Evolutionary conservation across 2,888 invertebrate species (phyloP).

Genomic region (Stenolophus ochropezus): DNA sequence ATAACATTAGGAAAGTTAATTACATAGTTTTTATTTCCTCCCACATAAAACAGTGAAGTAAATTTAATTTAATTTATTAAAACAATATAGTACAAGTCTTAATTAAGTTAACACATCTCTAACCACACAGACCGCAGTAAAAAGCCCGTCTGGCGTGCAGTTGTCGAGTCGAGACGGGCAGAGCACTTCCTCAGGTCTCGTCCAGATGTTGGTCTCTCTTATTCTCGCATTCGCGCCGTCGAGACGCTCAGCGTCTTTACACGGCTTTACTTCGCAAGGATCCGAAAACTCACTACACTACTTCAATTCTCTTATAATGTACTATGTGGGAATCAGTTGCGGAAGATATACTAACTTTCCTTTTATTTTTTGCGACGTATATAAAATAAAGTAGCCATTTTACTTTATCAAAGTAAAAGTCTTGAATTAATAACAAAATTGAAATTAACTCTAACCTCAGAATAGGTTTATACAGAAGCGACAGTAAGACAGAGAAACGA

Average conservation of each 20-base stretch:
- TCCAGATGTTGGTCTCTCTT: conserved; percentile 29
- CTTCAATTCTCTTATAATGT: not conserved
- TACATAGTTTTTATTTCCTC: not conserved
- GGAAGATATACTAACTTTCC: not conserved
- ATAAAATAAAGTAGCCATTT: not conserved
- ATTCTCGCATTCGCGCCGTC: conserved; percentile 24
- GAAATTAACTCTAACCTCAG: no score
- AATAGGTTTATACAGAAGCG: no score
- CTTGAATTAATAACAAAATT: no score
- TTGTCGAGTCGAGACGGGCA: not conserved
- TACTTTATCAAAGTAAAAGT: not conserved
- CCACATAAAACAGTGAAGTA: not conserved
- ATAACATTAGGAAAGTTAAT: not conserved
- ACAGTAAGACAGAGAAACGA: no score
- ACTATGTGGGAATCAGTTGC: not conserved
- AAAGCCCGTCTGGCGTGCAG: not conserved
- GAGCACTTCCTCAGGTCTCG: conserved; percentile 26
- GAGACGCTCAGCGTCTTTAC: not conserved
- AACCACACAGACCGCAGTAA: not conserved
- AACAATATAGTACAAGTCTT: conserved; percentile 15
- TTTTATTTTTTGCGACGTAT: not conserved
- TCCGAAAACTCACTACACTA: not conserved
- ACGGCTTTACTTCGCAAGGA: not conserved
- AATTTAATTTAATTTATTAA: conserved; percentile 32
- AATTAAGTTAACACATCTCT: conserved; percentile 18